Base-by-base conservation (phyloP, 2,888 invertebrate genomes). In the Pecten maximus region DNA sequence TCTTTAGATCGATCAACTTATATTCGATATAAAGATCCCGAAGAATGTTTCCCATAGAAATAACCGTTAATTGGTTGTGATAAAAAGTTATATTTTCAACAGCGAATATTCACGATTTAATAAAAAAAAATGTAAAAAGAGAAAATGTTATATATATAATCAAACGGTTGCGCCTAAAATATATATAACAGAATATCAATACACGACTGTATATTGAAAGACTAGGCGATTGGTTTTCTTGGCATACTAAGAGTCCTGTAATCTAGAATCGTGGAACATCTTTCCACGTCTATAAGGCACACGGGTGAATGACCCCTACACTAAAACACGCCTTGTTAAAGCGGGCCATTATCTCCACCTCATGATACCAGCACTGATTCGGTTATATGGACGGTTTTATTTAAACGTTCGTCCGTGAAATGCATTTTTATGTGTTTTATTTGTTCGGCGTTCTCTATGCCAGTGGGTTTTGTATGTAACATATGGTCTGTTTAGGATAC, bases 231-330 rank as follows among this genome's bases (percentile, higher is more conserved):
- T 15, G 35, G 23, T 10, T 23, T 74, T 35, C n/a, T 2, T 8
- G 23, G 74, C 35, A 28, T 12, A 10, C 35, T 6, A 74, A 35
- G 10, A 74, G 35, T 15, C 74, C 28, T 23, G 35, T 74, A 35
- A 74, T 74, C 28, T 74, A 74, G 10, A 15, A 74, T 35, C 19
- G 74, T 35, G 16, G 74, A 28, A 74, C 23, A 74, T 35, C 8
- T 44, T 12, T 16, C 35, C 74, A 74, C 74, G 74, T 74, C 74
- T 74, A 23, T 35, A 74, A 35, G 28, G 12, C 74, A 23, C 16
- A 15, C 28, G 35, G 74, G 74, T 74, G 74, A 74, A 74, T 74
- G 74, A 74, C 74, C 74, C 74, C 74, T 74, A 74, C 74, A 74
- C 28, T 6, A 35, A 74, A 74, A 35, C 74, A 74, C 35, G 28